Conservation (phyloP, 2,888 invertebrate genomes). For the Lasioglossum oenotherae region DNA sequence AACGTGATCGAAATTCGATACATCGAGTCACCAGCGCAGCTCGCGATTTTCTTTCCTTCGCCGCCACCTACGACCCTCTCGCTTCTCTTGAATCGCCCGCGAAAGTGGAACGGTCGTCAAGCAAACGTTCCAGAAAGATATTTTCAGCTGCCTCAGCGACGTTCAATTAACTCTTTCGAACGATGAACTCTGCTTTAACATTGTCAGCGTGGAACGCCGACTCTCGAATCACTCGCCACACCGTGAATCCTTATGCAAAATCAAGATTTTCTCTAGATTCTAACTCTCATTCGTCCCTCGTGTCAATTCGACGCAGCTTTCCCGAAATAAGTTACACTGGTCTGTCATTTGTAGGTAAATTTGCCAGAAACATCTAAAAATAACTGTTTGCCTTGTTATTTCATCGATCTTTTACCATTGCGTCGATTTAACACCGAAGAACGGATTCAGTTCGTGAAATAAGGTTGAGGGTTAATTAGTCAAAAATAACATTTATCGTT, state of each 20-base stretch:
- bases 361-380: too few relatives aligned
- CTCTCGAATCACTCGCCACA: background rate
- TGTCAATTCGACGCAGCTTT: too few relatives aligned
- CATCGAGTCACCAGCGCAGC: conserved; percentile 36
- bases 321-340: too few relatives aligned
- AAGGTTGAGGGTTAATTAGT: too few relatives aligned
- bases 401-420: too few relatives aligned
- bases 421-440: too few relatives aligned
- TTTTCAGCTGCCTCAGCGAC: background rate
- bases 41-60: background rate
- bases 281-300: too few relatives aligned
- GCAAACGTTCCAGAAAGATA: conserved; percentile 26
- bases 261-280: background rate
- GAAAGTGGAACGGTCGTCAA: conserved; percentile 31
- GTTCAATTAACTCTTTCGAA: conserved; percentile 15
- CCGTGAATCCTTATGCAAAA: background rate
- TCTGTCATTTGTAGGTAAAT: too few relatives aligned
- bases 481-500: too few relatives aligned
- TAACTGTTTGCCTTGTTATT: too few relatives aligned
- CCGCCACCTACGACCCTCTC: conserved; percentile 5
- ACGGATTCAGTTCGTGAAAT: too few relatives aligned
- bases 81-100: background rate
- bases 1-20: conserved; percentile 77
- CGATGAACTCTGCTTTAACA: background rate
- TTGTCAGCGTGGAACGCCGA: background rate